phyloP scores from a whole-genome alignment of 2,797 vertebrate genomes.

The Chaetodon trifasciatus region DNA sequence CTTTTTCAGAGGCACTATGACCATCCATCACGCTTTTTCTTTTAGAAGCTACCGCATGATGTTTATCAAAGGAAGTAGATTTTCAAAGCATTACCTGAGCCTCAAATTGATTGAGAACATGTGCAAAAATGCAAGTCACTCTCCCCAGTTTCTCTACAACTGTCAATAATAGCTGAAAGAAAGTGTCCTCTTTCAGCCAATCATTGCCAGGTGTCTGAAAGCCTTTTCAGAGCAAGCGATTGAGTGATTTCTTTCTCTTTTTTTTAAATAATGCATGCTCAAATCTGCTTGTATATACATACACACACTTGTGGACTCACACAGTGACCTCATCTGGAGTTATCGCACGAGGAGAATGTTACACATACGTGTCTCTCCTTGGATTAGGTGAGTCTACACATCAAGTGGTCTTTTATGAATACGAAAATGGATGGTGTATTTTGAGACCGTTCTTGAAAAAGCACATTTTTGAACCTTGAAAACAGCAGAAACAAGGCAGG shows the following conservation, averaged over 20 bases:
- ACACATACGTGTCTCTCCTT: constrained; percentile 48
- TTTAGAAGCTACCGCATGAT: constrained; percentile 58
- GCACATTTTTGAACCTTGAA: constrained; percentile 30
- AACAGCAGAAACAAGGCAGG: constrained; percentile 21
- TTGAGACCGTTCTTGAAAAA: constrained; percentile 13
- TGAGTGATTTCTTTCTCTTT: constrained; percentile 1
- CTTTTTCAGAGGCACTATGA: constrained; percentile 35
- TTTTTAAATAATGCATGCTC: background rate
- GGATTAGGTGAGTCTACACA: constrained; percentile 19
- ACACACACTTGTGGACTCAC: constrained; percentile 41
- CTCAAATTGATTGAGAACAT: constrained; percentile 70
- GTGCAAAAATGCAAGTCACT: constrained; percentile 60
- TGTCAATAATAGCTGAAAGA: constrained; percentile 59
- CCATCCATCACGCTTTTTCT: constrained; percentile 62
- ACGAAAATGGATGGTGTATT: constrained; percentile 30
- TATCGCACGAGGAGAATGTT: constrained; percentile 54
- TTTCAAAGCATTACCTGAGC: constrained; percentile 69
- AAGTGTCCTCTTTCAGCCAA: constrained; percentile 69
- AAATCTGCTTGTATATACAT: constrained; percentile 33
- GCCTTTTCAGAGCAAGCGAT: constrained; percentile 53
- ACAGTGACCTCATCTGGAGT: constrained; percentile 74
- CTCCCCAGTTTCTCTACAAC: constrained; percentile 31
- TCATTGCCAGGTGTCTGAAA: constrained; percentile 76
- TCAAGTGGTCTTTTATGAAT: constrained; percentile 44
- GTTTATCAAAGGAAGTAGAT: constrained; percentile 71